Percentiles rank a stretch among this genome's conserved stretches.
Evolutionary conservation across 1,140 invertebrate genomes (phyloP).

Genomic region (Melitaea cinxia): DNA sequence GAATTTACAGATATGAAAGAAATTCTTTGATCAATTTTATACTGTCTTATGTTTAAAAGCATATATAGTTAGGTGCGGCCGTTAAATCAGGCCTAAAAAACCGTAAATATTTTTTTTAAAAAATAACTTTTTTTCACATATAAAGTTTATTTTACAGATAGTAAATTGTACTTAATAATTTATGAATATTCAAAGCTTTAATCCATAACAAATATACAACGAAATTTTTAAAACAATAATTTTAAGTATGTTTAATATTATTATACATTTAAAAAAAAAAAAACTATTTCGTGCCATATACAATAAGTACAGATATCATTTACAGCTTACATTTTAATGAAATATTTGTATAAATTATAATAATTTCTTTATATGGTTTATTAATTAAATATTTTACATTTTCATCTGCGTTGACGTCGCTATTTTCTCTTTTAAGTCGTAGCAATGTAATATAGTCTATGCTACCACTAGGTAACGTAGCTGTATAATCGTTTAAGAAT

Average conservation of each 20-base stretch:
- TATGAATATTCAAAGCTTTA: not conserved
- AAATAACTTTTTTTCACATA: not conserved
- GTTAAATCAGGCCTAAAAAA: slow-evolving; percentile 1
- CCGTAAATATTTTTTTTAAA: too few relatives aligned
- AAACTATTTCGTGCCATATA: slow-evolving; percentile 8
- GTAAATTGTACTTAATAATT: not conserved
- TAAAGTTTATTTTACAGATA: not conserved
- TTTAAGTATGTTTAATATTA: not conserved
- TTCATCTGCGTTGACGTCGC: too few relatives aligned
- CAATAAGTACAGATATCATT: not conserved
- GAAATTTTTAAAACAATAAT: slow-evolving; percentile 8
- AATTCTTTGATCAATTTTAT: too few relatives aligned
- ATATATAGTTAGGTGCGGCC: not conserved
- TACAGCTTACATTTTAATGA: not conserved
- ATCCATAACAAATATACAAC: slow-evolving; percentile 3
- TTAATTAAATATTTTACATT: too few relatives aligned
- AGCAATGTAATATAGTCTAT: too few relatives aligned
- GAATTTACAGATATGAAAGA: too few relatives aligned
- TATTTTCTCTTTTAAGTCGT: too few relatives aligned
- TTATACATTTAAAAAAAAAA: not conserved
- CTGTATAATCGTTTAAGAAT: too few relatives aligned
- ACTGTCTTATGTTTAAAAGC: not conserved
- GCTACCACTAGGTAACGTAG: too few relatives aligned
- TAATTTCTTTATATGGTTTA: not conserved
- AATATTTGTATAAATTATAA: not conserved